These are phyloP conservation scores for Calosoma granatense DNA, from an alignment of 1,140 invertebrate species.

Conservation along the genomic window DNA sequence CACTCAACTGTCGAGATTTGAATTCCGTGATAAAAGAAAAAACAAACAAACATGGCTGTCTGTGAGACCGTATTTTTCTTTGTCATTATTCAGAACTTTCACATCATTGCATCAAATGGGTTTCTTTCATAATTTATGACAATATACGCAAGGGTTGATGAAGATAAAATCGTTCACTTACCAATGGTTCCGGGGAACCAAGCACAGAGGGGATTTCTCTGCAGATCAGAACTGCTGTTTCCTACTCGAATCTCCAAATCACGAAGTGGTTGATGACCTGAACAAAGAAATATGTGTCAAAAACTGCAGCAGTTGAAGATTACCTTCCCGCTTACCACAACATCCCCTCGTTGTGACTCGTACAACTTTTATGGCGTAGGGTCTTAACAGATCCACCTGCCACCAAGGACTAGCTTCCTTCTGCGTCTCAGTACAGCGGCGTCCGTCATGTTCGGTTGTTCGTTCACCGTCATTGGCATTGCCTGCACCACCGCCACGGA, in stretches of 20 bases:
- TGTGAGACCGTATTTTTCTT: no score
- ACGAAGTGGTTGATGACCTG: constrained; percentile 78
- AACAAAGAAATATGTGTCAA: constrained; percentile 19
- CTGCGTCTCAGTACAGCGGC: constrained; percentile 79
- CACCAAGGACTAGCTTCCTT: constrained; percentile 85
- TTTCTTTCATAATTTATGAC: no score
- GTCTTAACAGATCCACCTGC: constrained; percentile 74
- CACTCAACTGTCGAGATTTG: no score
- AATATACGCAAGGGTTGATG: no score
- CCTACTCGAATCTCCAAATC: constrained; percentile 86
- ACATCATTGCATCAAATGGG: no score
- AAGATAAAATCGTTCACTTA: no score
- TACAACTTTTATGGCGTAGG: constrained; percentile 74
- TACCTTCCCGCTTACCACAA: constrained; percentile 48
- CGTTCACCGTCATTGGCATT: constrained; percentile 80
- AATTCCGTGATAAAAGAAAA: no score
- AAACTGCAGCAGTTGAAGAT: background rate
- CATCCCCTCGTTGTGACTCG: constrained; percentile 77
- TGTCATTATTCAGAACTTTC: no score
- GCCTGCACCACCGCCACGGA: constrained; percentile 63
- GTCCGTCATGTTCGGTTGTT: constrained; percentile 74
- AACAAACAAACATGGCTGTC: no score
- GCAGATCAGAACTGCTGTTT: constrained; percentile 75
- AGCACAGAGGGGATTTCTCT: constrained; percentile 80
- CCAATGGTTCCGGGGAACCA: constrained; percentile 89